Evolutionary conservation across 2,113 vertebrate species (phyloP).

Genomic region (Marcusenius ussheri): DNA sequence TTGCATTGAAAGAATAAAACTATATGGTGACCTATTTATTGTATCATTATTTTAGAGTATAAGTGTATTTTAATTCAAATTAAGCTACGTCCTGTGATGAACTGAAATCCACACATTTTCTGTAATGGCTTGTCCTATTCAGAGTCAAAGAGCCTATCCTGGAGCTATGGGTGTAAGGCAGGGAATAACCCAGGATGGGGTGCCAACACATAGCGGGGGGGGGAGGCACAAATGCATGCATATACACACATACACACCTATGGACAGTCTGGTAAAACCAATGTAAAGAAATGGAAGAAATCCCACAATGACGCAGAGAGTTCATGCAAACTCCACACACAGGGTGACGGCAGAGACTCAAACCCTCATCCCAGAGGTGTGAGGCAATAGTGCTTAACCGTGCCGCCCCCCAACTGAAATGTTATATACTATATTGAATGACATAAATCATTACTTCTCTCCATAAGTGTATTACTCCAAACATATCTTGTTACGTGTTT

Average conservation of each 20-base stretch:
- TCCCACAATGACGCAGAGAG: background rate
- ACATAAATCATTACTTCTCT: background rate
- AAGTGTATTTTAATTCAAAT: background rate
- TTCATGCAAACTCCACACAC: background rate
- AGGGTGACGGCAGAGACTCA: background rate
- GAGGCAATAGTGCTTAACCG: background rate
- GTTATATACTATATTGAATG: background rate
- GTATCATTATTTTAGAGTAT: background rate
- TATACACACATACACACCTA: background rate
- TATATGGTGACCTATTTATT: background rate
- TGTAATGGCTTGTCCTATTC: background rate
- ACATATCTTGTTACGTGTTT: background rate
- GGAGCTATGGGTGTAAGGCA: background rate
- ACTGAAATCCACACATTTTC: background rate
- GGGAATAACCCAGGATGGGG: background rate
- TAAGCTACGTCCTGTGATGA: background rate
- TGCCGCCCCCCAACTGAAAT: background rate
- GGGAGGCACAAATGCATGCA: too few species aligned
- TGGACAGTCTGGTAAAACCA: background rate
- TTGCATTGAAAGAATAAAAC: background rate
- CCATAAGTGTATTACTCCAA: background rate
- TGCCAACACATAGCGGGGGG: too few species aligned
- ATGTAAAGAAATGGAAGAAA: background rate
- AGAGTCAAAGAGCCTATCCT: background rate
- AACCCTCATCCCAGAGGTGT: background rate